Evolutionary conservation across 1,140 invertebrate genomes (phyloP), one percentile per base, ranked within the genome.

Genomic region (Drosophila pseudoobscura): DNA sequence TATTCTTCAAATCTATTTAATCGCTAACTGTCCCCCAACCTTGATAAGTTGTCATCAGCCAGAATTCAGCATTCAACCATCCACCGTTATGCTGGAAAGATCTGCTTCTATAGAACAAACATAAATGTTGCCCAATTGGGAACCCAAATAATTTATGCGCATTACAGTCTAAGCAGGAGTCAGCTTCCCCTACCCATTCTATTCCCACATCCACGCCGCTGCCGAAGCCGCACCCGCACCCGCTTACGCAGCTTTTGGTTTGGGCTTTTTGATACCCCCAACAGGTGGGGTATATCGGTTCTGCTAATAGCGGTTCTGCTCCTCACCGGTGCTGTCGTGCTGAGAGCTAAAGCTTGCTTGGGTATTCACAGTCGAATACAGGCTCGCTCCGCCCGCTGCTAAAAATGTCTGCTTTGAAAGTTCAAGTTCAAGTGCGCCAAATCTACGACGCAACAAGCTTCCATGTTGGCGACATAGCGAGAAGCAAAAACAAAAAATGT

Each of bases 341-440:
- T 35, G 31, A 0, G 31, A 35, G 31, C 31, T 11, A 5, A 13
- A 39, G 3, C 11, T 39, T 0, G 35, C 4, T 13, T 46, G 43
- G 65, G 62, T 68, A 43, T 56, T 11, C 6, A 1, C 3, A 3
- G 9, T 39, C 29, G 41, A 11, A n/a, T 13, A 11, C 20, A 2
- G 6, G 31, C 47, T 35, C 13, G 2, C 31, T n/a, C n/a, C 8
- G 22, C 0, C 2, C 15, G 8, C 65, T 55, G 17, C 24, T 22
- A 11, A 44, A 15, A 8, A 3, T 26, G 44, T n/a, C 15, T 13
- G 17, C 45, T 39, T 47, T 49, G 49, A 50, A 65, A 78, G 70
- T 83, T 82, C 79, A 83, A 82, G 79, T 82, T 82, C 79, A 82
- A 82, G 79, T 62, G 60, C 79, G 78, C 43, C 64, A 55, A 55